Conservation (phyloP, 2,888 invertebrate genomes). For the Quadroppia sp. region DNA sequence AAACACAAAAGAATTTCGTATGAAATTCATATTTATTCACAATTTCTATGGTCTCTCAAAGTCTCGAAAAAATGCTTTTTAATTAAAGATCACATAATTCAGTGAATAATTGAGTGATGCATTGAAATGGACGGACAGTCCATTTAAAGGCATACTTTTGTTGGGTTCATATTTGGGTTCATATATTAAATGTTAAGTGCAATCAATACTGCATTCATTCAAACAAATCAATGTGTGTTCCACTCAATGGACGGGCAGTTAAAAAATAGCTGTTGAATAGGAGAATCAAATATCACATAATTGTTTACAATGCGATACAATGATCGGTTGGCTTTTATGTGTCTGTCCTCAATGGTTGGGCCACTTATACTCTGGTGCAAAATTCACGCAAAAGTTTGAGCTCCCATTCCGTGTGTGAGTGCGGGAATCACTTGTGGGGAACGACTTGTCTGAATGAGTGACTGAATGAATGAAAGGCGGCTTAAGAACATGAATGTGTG, state of each 20-base stretch:
- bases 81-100: not conserved
- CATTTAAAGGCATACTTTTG: too few relatives aligned
- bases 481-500: slow-evolving; percentile 12
- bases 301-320: slow-evolving; percentile 11
- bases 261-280: not conserved
- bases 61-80: too few relatives aligned
- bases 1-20: too few relatives aligned
- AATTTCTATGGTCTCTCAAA: too few relatives aligned
- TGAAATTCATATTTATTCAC: too few relatives aligned
- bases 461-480: too few relatives aligned
- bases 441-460: not conserved
- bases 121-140: too few relatives aligned
- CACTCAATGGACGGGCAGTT: not conserved
- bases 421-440: slow-evolving; percentile 8
- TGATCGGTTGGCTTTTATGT: slow-evolving; percentile 13
- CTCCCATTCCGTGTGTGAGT: not conserved
- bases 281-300: slow-evolving; percentile 20
- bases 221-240: not conserved
- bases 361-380: slow-evolving; percentile 8
- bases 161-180: too few relatives aligned
- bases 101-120: not conserved
- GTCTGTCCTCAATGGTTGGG: not conserved
- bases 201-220: slow-evolving; percentile 20
- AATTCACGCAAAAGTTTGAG: not conserved
- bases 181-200: slow-evolving; percentile 19